Base-by-base conservation (phyloP, 2,797 vertebrate species). In the Cephalopachus bancanus region DNA sequence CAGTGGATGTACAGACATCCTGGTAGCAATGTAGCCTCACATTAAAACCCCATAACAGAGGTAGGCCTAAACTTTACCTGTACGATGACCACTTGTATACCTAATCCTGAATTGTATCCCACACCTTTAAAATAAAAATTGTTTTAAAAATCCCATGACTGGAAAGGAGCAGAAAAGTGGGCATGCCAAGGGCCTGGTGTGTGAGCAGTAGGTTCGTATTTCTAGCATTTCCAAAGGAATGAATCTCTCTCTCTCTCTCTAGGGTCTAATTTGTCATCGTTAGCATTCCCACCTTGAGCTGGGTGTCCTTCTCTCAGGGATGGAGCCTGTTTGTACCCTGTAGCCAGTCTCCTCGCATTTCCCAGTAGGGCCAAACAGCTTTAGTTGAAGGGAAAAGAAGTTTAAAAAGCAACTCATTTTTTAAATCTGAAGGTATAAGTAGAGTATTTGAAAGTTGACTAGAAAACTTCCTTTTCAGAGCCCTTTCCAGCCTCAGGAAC, bases 401-500 rank as follows among this genome's bases (percentile, higher is more conserved):
- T 28, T 28, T 75, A 83, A 93, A 98, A 97, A 84, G 60, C 22
- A 97, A 85, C 37, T 51, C 65, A 92, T 94, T 81, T 87, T 89
- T 92, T 95, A 53, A 44, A 44, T 91, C 94, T 71, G 80, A 89
- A 95, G 81, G 65, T 67, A 2, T 74, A 96, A 93, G 33, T 74
- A 96, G 85, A 75, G 26, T 60, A 95, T 87, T 92, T 89, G 20
- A 97, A 88, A 94, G 71, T 88, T 87, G 44, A 76, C 85, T 89
- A 74, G 28, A 92, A 97, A 96, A 69, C 86, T 95, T 93, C 84
- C 78, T 92, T 83, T 88, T 91, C 83, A 81, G 71, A 97, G 44
- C 22, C 60, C 87, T 97, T 96, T 53, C 91, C 85, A 64, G 71
- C 51, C 79, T 96, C 92, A 83, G 92, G 69, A 93, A 0, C 0